These are phyloP conservation scores for Otis tarda DNA, from an alignment of 2,113 vertebrate species.

Conservation along the genomic window DNA sequence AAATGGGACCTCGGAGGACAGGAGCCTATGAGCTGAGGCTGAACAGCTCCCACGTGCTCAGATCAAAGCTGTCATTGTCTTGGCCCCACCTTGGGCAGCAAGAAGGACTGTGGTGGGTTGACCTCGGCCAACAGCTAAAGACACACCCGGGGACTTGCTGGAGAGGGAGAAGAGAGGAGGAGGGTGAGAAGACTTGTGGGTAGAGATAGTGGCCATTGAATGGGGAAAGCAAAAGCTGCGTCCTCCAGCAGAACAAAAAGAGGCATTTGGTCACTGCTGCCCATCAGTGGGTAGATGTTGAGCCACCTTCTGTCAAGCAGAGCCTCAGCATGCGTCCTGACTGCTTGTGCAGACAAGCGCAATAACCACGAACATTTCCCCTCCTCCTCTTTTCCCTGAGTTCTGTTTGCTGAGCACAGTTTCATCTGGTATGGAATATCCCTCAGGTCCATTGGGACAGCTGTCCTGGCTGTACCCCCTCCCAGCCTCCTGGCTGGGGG, in stretches of 20 bases:
- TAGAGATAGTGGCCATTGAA: not conserved
- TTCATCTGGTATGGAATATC: not conserved
- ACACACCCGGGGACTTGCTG: not conserved
- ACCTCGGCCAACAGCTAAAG: not conserved
- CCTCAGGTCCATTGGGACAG: rapidly evolving
- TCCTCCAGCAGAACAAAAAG: not conserved
- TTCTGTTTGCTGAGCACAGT: not conserved
- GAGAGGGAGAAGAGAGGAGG: not conserved
- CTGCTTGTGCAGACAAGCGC: not conserved
- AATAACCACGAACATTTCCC: not conserved
- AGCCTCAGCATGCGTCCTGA: not conserved
- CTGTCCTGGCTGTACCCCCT: not conserved
- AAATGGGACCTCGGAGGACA: too few species aligned
- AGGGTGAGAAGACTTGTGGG: not conserved
- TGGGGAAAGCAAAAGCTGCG: not conserved
- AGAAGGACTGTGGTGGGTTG: not conserved
- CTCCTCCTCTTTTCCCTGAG: not conserved
- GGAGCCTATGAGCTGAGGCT: not conserved
- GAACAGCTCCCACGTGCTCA: not conserved
- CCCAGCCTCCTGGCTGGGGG: not conserved
- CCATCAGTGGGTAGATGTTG: not conserved
- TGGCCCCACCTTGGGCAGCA: rapidly evolving
- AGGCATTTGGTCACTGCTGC: not conserved
- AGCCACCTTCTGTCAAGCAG: not conserved
- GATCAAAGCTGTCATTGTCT: not conserved